These are phyloP conservation scores for Alentia gelatinosa DNA, from an alignment of 2,888 invertebrate genomes.

Conservation along the genomic window DNA sequence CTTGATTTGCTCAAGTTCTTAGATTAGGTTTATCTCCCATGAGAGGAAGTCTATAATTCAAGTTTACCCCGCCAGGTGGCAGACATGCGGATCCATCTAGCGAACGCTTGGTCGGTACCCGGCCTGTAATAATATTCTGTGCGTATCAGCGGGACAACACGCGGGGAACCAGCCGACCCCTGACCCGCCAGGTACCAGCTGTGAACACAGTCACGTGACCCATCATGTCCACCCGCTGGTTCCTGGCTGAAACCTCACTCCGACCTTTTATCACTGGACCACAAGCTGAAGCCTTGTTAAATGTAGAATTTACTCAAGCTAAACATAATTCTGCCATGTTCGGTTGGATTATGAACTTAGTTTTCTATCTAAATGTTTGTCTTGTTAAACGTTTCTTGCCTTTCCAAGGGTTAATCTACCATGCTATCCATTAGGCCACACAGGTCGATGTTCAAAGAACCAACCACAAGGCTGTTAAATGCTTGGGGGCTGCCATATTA, in stretches of 20 bases:
- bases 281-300: too few species aligned
- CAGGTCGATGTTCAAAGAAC: too few species aligned
- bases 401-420: too few species aligned
- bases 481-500: too few species aligned
- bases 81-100: background rate
- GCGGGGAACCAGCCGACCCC: background rate
- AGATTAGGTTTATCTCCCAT: background rate
- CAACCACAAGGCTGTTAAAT: too few species aligned
- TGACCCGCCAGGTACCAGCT: background rate
- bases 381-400: too few species aligned
- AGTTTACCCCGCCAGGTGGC: background rate
- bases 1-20: too few species aligned
- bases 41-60: background rate
- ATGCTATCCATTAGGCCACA: too few species aligned
- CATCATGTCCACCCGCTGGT: background rate
- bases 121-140: background rate
- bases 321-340: too few species aligned
- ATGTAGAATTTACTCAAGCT: too few species aligned
- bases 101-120: background rate
- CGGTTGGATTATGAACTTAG: too few species aligned
- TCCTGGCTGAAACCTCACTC: background rate
- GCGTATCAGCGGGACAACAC: background rate
- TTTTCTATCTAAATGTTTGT: too few species aligned
- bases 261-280: background rate
- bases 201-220: constrained; percentile 10